A percentile compares a stretch with the other conserved stretches of the same genome.
Evolutionary conservation across 37 sponge, comb jelly and placozoan species (phyloP).

Genomic region (Hormiphora californensis): DNA sequence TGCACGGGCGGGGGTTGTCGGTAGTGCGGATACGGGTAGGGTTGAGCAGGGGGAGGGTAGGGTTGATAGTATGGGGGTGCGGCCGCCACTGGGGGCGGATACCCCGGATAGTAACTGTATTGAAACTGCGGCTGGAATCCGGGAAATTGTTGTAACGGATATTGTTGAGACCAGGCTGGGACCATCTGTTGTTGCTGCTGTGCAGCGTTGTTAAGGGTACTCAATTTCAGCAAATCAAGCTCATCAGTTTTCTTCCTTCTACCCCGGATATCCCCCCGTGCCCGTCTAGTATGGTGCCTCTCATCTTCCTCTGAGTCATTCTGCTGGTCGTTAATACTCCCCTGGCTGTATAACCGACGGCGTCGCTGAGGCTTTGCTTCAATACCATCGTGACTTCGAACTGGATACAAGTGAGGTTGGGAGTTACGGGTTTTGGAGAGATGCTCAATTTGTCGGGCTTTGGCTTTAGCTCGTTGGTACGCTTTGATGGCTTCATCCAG

Average conservation of each 20-base stretch:
- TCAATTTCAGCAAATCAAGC: background rate
- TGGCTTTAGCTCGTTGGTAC: conserved; percentile 1
- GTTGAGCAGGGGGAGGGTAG: background rate
- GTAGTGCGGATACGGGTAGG: background rate
- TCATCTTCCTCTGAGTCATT: background rate
- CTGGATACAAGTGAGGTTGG: background rate
- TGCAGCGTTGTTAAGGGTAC: background rate
- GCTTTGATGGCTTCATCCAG: conserved; percentile 19
- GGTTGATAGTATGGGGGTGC: background rate
- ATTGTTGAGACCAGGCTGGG: conserved; percentile 2
- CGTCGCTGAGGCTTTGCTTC: background rate
- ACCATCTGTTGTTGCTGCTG: no score
- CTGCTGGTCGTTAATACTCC: background rate
- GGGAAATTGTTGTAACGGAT: background rate
- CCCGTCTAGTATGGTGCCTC: no score
- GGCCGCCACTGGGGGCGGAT: background rate
- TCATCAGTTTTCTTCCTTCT: background rate
- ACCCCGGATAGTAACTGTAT: no score
- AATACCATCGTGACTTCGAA: background rate
- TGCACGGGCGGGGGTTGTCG: background rate
- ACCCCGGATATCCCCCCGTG: background rate
- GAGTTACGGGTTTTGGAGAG: background rate
- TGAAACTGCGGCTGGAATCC: background rate
- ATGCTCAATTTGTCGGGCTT: background rate
- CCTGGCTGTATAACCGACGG: background rate